Conservation (phyloP, 2,113 vertebrate genomes). For the Phalacrocorax brasilianus region DNA sequence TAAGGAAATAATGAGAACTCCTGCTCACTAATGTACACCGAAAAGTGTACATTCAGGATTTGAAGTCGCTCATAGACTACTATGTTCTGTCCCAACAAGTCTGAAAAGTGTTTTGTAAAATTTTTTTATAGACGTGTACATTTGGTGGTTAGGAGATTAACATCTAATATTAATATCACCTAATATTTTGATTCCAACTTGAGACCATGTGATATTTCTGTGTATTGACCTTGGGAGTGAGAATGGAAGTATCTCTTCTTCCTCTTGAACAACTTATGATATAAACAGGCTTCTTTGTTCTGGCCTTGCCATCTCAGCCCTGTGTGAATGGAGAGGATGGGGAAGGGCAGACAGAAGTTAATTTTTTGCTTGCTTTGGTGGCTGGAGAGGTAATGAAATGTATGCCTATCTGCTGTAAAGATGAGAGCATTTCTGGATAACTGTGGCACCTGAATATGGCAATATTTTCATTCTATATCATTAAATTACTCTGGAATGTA, state of each 20-base stretch:
- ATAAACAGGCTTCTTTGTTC: not conserved
- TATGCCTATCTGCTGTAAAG: not conserved
- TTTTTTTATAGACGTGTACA: not conserved
- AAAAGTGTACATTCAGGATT: not conserved
- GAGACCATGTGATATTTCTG: not conserved
- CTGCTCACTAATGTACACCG: not conserved
- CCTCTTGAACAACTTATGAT: not conserved
- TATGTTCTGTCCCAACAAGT: accelerated
- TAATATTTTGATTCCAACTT: not conserved
- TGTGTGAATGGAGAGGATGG: not conserved
- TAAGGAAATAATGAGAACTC: not conserved
- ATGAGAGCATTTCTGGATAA: not conserved
- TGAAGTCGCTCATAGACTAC: not conserved
- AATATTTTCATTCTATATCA: not conserved
- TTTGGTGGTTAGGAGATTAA: not conserved
- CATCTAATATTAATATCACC: too few species aligned
- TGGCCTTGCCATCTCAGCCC: not conserved
- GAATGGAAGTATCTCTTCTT: not conserved
- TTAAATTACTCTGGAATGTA: not conserved
- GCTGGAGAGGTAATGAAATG: not conserved
- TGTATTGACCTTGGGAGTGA: not conserved
- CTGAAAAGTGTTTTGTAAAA: not conserved
- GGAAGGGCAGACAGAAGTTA: not conserved
- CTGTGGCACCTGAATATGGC: not conserved
- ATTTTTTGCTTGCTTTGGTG: not conserved